Evolutionary conservation across 2,113 vertebrate species (phyloP), one percentile per base, ranked within the genome.

Genomic region (Petrocephalus zakoni): DNA sequence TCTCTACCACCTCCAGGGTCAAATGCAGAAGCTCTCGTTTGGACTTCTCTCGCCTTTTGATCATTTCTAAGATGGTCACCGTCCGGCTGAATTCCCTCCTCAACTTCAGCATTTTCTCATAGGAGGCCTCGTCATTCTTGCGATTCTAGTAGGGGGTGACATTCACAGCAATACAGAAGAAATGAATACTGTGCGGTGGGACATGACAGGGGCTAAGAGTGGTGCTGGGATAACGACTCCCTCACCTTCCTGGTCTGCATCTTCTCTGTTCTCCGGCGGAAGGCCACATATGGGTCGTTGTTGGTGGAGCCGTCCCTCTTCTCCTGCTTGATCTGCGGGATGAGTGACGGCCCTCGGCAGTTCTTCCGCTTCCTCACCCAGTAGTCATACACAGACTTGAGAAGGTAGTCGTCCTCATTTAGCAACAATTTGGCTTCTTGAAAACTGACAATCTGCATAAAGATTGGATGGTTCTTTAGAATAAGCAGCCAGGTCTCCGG

Each of bases 211-310:
- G 34, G 72, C 51, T 25, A 25, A 55, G 29, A 42, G 4, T 21
- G 25, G 17, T 53, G 25, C 53, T 19, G 51, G 11, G 64, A 17
- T 34, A 47, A 42, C 53, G 15, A 6, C 25, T 49, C 55, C 42
- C 86, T 94, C 93, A 98, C 97, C 97, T 98, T 98, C 93, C 97
- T 95, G 5, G 97, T 98, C 93, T 98, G 97, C 97, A 98, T 98
- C 94, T 98, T 98, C 93, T 98, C 97, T 0, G 97, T 98, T 90
- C 97, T 96, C 86, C 97, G 96, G 19, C 97, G 94, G 94, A 98
- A 98, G 91, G 97, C 97, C 93, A 98, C 97, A 0, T 98, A 98
- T 37, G 97, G 97, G 86, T 98, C 97, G 0, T 95, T 97, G 94
- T 98, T 98, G 90, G 96, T 97, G 89, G 97, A 98, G n/a, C 97